phyloP scores from a whole-genome alignment of 2,797 vertebrate genomes.

The Leptatherina wallacei region DNA sequence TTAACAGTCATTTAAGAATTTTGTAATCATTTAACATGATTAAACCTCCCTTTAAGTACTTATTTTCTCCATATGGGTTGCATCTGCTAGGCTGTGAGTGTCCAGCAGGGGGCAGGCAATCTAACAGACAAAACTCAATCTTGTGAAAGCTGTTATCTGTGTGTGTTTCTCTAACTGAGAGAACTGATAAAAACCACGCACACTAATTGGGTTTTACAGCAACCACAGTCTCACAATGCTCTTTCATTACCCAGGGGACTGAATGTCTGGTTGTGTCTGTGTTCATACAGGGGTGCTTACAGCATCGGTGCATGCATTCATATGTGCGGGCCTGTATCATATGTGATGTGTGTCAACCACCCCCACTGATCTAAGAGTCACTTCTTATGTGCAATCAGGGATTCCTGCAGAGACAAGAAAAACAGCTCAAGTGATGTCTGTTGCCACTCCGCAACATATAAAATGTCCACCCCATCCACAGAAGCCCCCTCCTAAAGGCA shows the following conservation, averaged over 20 bases:
- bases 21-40: conserved; percentile 43
- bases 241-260: conserved; percentile 80
- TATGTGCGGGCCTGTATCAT: conserved; percentile 29
- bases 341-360: conserved; percentile 48
- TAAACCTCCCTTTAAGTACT: neutral
- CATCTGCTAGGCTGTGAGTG: conserved; percentile 33
- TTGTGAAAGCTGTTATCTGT: conserved; percentile 67
- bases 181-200: conserved; percentile 71
- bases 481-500: conserved; percentile 55
- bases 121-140: conserved; percentile 33
- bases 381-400: conserved; percentile 44
- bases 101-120: conserved; percentile 77
- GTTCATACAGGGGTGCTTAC: conserved; percentile 59
- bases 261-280: conserved; percentile 61
- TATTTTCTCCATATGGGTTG: conserved; percentile 10
- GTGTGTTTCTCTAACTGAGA: conserved; percentile 60
- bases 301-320: conserved; percentile 24
- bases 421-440: conserved; percentile 49
- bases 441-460: conserved; percentile 22
- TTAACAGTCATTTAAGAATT: conserved; percentile 28
- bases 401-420: conserved; percentile 46
- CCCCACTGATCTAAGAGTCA: conserved; percentile 44
- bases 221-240: conserved; percentile 69
- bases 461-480: conserved; percentile 36
- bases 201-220: conserved; percentile 84